A percentile compares a stretch with the other conserved stretches of the same genome.
These are phyloP conservation scores for Trichechus manatus DNA, from an alignment of 2,113 vertebrate species.

Conservation along the genomic window DNA sequence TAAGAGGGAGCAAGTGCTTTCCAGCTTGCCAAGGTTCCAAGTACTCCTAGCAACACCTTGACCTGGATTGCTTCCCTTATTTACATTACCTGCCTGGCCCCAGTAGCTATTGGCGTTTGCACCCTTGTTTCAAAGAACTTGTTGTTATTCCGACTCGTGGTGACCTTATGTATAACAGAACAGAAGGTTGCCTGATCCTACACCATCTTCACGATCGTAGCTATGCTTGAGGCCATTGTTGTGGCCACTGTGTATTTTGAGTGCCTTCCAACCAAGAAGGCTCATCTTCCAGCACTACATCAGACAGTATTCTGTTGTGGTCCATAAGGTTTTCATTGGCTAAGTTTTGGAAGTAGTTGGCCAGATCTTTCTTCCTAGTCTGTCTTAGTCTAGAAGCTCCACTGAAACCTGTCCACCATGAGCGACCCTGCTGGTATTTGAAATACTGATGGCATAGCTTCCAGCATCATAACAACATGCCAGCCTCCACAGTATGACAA, in stretches of 20 bases:
- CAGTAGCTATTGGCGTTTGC: background rate
- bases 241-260: background rate
- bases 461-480: background rate
- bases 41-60: background rate
- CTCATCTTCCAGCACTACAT: background rate
- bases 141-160: background rate
- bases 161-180: background rate
- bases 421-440: background rate
- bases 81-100: background rate
- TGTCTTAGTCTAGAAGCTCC: background rate
- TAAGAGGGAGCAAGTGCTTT: background rate
- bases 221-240: background rate
- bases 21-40: background rate
- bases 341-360: too few species aligned
- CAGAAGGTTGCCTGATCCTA: background rate
- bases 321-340: background rate
- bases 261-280: background rate
- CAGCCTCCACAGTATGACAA: background rate
- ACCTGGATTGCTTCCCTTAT: background rate
- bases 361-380: too few species aligned
- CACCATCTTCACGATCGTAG: background rate
- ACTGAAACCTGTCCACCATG: background rate
- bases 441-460: background rate
- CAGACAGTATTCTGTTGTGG: background rate
- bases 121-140: background rate